These are phyloP conservation scores for Pristionchus arcanus DNA, from an alignment of 2,888 invertebrate genomes.

Conservation along the genomic window DNA sequence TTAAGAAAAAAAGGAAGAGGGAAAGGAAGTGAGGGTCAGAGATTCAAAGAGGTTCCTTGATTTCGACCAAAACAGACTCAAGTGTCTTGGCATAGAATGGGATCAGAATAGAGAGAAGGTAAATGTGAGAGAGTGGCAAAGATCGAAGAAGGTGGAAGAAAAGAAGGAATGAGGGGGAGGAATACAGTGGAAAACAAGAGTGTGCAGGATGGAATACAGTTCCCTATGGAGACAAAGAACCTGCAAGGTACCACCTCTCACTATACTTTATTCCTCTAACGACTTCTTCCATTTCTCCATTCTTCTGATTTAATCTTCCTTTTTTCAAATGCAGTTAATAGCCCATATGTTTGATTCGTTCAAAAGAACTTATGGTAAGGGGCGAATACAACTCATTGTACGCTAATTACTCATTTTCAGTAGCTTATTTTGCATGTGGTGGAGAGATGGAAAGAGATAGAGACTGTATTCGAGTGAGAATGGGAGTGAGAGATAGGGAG, in stretches of 20 bases:
- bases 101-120: slow-evolving; percentile 16
- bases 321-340: neutral
- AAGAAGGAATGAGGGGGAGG: neutral
- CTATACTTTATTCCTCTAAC: neutral
- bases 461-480: neutral
- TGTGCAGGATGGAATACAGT: neutral
- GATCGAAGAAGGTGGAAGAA: neutral
- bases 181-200: neutral
- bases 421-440: neutral
- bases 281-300: neutral
- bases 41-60: neutral
- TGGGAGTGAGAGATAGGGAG: neutral
- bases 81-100: neutral
- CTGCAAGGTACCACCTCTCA: neutral
- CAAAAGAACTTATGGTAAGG: neutral
- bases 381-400: neutral
- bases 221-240: slow-evolving; percentile 12
- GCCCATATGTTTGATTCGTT: neutral
- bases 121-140: neutral
- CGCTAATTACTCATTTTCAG: slow-evolving; percentile 3
- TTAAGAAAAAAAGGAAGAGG: neutral
- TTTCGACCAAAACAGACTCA: slow-evolving; percentile 17
- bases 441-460: neutral
- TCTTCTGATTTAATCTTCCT: neutral
- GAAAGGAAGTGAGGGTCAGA: neutral